Percentiles rank a stretch among this genome's conserved stretches.
Evolutionary conservation across 1,140 invertebrate species (phyloP).

Genomic region (Tetramorium parvispinum): DNA sequence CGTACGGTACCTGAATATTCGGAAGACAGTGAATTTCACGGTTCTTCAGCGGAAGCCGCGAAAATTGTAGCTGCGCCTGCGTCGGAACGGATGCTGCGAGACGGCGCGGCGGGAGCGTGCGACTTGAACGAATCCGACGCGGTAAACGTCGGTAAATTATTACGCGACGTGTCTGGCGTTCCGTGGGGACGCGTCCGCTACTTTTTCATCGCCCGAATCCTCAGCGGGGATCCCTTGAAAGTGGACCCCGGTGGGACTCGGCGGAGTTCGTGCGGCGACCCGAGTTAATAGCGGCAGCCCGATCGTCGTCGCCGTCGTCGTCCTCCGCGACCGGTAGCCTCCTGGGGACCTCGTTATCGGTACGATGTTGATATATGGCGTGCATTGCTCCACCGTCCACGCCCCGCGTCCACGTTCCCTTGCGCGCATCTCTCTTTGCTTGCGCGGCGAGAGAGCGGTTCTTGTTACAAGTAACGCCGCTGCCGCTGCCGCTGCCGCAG

Average conservation of each 20-base stretch:
- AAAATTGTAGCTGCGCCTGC: background rate
- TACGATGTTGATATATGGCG: constrained; percentile 82
- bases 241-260: background rate
- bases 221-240: constrained; percentile 65
- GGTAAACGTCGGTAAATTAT: constrained; percentile 65
- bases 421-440: constrained; percentile 69
- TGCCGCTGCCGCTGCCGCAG: constrained; percentile 30
- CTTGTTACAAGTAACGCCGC: constrained; percentile 69
- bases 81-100: background rate
- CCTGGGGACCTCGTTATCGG: constrained; percentile 82
- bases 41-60: background rate
- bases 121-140: constrained; percentile 25
- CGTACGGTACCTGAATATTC: background rate
- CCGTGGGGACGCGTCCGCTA: constrained; percentile 41
- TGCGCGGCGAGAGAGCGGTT: constrained; percentile 41
- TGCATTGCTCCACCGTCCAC: constrained; percentile 81
- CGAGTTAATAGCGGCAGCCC: constrained; percentile 53
- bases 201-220: constrained; percentile 67
- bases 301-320: constrained; percentile 50
- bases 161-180: constrained; percentile 28
- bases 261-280: constrained; percentile 61
- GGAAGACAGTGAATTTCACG: background rate
- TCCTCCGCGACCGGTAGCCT: constrained; percentile 76
- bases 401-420: constrained; percentile 74
- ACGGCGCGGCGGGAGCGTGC: background rate